These are phyloP conservation scores for Exocentrus adspersus DNA, from an alignment of 2,888 invertebrate species.

Conservation along the genomic window DNA sequence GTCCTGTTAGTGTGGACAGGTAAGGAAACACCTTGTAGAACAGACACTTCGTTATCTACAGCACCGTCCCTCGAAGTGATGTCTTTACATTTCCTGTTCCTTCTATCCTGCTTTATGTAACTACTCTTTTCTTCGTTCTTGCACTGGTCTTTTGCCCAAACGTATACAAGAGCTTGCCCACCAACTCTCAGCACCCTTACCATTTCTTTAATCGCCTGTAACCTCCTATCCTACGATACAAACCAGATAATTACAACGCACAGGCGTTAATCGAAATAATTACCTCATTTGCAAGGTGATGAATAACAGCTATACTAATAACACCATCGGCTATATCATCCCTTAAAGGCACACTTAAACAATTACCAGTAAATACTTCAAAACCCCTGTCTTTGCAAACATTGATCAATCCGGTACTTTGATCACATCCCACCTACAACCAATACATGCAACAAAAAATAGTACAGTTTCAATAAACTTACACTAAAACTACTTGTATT, in stretches of 20 bases:
- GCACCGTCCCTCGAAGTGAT: conserved; percentile 46
- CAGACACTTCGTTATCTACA: conserved; percentile 48
- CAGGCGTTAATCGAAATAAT: conserved; percentile 22
- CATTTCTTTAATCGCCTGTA: conserved; percentile 79
- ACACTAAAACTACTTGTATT: conserved; percentile 72
- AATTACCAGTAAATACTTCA: conserved; percentile 80
- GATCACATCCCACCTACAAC: conserved; percentile 83
- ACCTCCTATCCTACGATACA: conserved; percentile 2
- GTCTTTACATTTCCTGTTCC: conserved; percentile 61
- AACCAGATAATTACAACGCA: not conserved
- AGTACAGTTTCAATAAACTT: too few relatives aligned
- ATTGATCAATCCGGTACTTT: conserved; percentile 73
- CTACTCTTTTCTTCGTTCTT: conserved; percentile 73
- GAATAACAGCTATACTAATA: conserved; percentile 96
- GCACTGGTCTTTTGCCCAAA: conserved; percentile 94
- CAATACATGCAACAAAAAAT: conserved; percentile 17
- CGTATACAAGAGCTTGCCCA: conserved; percentile 88
- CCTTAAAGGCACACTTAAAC: conserved; percentile 77
- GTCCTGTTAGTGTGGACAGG: conserved; percentile 93
- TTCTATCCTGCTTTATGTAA: conserved; percentile 74
- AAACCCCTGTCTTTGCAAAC: conserved; percentile 72
- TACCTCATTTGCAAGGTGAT: conserved; percentile 88
- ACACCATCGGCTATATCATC: conserved; percentile 78
- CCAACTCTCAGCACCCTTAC: conserved; percentile 75
- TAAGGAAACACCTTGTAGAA: conserved; percentile 61